These are phyloP conservation scores for Bucorvus abyssinicus DNA, from an alignment of 2,797 vertebrate genomes.

Conservation along the genomic window DNA sequence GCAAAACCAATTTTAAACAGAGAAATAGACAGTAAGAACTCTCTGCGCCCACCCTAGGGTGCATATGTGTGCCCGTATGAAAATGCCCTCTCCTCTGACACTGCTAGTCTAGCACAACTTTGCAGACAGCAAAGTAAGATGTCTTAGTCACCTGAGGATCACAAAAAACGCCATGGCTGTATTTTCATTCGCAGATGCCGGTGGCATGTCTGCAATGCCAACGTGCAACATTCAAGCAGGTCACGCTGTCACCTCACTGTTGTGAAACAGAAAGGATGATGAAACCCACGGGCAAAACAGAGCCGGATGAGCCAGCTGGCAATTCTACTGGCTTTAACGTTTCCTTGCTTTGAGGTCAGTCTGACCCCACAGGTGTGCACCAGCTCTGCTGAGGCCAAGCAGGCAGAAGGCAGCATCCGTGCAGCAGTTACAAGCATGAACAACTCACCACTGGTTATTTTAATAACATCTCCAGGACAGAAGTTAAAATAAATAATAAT, in stretches of 20 bases:
- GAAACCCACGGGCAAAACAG: neutral
- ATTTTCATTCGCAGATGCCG: neutral
- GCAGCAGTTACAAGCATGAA: neutral
- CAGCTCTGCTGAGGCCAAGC: neutral
- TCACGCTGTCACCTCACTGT: neutral
- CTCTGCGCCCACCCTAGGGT: neutral
- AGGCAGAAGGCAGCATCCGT: neutral
- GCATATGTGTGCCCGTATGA: fast-evolving
- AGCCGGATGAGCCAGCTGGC: neutral
- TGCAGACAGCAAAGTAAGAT: neutral
- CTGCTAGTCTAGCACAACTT: neutral
- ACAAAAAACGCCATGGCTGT: neutral
- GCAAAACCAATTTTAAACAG: neutral
- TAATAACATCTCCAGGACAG: neutral
- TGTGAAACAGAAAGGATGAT: neutral
- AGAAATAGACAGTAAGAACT: neutral
- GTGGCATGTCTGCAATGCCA: neutral
- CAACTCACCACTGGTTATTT: neutral
- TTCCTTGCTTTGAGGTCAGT: neutral
- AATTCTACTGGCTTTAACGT: neutral
- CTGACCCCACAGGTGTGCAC: neutral
- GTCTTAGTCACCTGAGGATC: neutral
- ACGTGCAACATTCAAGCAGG: neutral
- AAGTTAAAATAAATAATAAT: too few relatives aligned
- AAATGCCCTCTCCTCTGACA: neutral